Base-by-base conservation (phyloP, 2,113 vertebrate species). In the Gobius niger region DNA sequence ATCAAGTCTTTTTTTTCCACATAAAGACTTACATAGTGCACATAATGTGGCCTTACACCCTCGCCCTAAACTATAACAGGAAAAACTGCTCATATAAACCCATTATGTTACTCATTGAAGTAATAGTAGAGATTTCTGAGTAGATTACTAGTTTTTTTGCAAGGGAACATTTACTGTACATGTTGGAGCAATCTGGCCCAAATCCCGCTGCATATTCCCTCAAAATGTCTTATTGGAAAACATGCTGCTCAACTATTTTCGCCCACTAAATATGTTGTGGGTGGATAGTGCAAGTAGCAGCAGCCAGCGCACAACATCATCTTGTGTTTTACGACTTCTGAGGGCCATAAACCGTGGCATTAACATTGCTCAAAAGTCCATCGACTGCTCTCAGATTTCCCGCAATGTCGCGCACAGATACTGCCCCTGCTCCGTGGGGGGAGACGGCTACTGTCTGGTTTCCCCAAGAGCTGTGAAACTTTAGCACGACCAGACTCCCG, bases 321-420 rank as follows among this genome's bases (percentile, higher is more conserved):
- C 16, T 85, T 80, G 74, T 57, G 14, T 57, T 57, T 57, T 57
- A 80, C 65, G 76, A 65, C 74, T 16, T 63, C 51, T 51, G 24
- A 44, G 56, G 40, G 53, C 75, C 63, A 70, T 84, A 78, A 85
- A 81, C 9, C 54, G 53, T 74, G 84, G 84, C 73, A 72, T 76
- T 69, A 69, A 73, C 76, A 80, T 85, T 78, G 78, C 81, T 85
- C 78, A 85, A 73, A 84, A 67, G 63, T 73, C 77, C 76, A 73
- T 12, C 13, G 70, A 64, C 68, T 51, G 73, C 47, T 83, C 84
- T 88, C 80, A 63, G 16, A 67, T 86, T 80, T 76, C 82, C 46
- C 47, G 53, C 66, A 76, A 73, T 46, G 60, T 74, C 49, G 50
- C 54, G 47, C 73, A 70, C 51, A 71, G 72, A 78, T 78, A 73